Conservation (phyloP, 2,797 vertebrate species). For the Gallinago nigripennis region DNA sequence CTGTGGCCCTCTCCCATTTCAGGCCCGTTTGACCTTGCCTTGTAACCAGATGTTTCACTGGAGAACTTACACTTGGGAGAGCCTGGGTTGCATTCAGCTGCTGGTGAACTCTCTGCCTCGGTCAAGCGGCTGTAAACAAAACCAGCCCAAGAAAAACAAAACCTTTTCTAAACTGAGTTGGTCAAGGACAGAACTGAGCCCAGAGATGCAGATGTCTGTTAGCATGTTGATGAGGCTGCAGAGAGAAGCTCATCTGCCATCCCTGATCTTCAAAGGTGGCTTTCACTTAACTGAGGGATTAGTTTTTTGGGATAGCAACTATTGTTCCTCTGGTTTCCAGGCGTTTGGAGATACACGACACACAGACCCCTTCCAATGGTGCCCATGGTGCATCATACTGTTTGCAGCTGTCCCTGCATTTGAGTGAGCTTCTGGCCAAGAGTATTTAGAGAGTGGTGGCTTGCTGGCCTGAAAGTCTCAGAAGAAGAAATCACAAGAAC, state of each 20-base stretch:
- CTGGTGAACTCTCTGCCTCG: conserved; percentile 49
- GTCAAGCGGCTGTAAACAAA: conserved; percentile 36
- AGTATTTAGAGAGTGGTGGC: not conserved
- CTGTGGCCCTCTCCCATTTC: conserved; percentile 44
- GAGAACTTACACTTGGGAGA: conserved; percentile 34
- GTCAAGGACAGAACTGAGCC: conserved; percentile 8
- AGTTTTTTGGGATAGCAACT: not conserved
- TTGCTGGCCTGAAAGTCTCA: not conserved
- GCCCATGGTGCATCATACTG: rapidly evolving
- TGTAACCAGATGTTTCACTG: conserved; percentile 65
- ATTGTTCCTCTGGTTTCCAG: not conserved
- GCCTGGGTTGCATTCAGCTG: conserved; percentile 28
- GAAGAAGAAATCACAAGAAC: not conserved
- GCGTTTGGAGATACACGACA: not conserved
- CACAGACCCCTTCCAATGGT: not conserved
- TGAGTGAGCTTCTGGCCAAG: not conserved
- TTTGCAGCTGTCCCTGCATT: not conserved
- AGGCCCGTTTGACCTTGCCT: conserved; percentile 18
- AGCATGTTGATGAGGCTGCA: not conserved
- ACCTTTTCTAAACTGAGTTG: conserved; percentile 28
- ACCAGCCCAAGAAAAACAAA: conserved; percentile 63
- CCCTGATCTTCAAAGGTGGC: not conserved
- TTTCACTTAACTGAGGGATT: not conserved
- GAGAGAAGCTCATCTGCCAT: conserved; percentile 15
- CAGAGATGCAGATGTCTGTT: conserved; percentile 36